Evolutionary conservation across 2,888 invertebrate species (phyloP), one percentile per base, ranked within the genome.

Genomic region (Furcula furcula): DNA sequence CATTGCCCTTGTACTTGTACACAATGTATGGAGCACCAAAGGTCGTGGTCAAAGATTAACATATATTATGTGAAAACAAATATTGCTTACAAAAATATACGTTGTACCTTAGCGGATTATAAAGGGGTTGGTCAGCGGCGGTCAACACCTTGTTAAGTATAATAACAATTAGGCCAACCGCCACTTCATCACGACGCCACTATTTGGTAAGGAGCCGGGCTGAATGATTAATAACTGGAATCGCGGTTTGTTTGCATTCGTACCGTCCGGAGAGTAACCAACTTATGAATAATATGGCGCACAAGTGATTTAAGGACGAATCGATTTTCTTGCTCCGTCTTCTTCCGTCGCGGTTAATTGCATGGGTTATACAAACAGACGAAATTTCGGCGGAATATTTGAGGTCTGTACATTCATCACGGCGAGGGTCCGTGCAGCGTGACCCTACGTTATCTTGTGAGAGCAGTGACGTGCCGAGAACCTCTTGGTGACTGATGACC

Each of bases 341-440:
- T 51, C 53, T 45, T 49, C 51, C 55, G 58, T 64, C 63, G 60
- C 68, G 63, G 72, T 73, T 79, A 77, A 76, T 79, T 76, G 76
- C 72, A 73, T 68, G 75, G 77, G 76, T 76, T 82, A 82, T 72
- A 72, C 75, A 81, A 80, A 81, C 76, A 79, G 68, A 62, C 69
- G 74, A 73, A 79, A 78, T 78, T 79, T 63, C 73, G 60, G 64
- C 56, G 72, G 77, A 74, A 81, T 85, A 79, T 79, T 86, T 84
- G 87, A 83, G 87, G 87, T 85, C 74, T 76, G 77, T 74, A 83
- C 83, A 86, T 86, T 85, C 81, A 86, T 87, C 87, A 84, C 70
- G 50, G 63, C 52, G 61, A 71, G 73, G 79, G 76, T 74, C n/a
- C 72, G 71, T 84, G 84, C 85, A 83, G 71, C 59, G 74, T 84